phyloP scores from a whole-genome alignment of 2,888 invertebrate species.

The Cryptus viduatorius region DNA sequence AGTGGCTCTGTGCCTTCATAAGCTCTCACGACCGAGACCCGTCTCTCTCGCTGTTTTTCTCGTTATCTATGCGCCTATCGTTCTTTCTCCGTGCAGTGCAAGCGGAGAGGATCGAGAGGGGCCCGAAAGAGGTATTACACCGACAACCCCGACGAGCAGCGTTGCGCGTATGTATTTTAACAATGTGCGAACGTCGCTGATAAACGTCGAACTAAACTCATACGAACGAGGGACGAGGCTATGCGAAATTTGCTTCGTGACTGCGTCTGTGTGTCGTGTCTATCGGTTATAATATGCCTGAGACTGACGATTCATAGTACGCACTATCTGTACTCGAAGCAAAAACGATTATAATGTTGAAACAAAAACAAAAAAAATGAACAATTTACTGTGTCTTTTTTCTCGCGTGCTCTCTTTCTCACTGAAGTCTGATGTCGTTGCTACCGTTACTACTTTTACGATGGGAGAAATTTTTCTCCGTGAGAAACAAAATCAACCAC shows the following conservation, averaged over 20 bases:
- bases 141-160: slow-evolving; percentile 44
- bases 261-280: background rate
- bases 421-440: too few species aligned
- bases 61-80: slow-evolving; percentile 31
- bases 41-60: slow-evolving; percentile 24
- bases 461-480: too few species aligned
- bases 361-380: background rate
- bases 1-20: slow-evolving; percentile 37
- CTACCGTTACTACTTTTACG: too few species aligned
- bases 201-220: slow-evolving; percentile 54
- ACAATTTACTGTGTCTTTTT: background rate
- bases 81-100: slow-evolving; percentile 36
- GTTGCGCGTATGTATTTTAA: slow-evolving; percentile 8
- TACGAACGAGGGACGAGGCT: slow-evolving; percentile 33
- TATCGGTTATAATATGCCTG: slow-evolving; percentile 13
- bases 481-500: too few species aligned
- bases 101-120: slow-evolving; percentile 41
- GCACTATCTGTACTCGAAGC: background rate
- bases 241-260: background rate
- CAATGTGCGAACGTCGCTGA: slow-evolving; percentile 49
- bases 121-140: slow-evolving; percentile 62
- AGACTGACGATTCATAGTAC: slow-evolving; percentile 7
- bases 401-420: too few species aligned
- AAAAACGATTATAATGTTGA: background rate
- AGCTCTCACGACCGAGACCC: slow-evolving; percentile 64